Percentiles rank a stretch among this genome's conserved stretches.
Evolutionary conservation across 2,113 vertebrate genomes (phyloP).

Genomic region (Pseudopodoces humilis): DNA sequence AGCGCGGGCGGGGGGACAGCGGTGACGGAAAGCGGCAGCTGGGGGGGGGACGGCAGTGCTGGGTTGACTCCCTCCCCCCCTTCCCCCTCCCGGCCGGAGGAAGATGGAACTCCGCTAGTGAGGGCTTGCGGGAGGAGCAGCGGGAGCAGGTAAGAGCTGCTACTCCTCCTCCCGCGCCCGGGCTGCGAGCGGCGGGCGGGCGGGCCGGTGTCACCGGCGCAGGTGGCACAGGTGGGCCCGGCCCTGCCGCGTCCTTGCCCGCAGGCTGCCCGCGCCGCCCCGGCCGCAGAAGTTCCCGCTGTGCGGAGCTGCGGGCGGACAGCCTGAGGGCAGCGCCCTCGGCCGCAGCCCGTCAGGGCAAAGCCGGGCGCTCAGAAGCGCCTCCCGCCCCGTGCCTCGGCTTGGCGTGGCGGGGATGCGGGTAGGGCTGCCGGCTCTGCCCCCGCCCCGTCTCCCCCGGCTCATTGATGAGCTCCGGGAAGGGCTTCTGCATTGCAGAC

Average conservation of each 20-base stretch:
- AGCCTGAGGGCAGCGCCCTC: neutral
- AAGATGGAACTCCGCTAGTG: conserved; percentile 71
- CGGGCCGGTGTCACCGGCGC: neutral
- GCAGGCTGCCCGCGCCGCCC: neutral
- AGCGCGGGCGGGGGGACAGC: conserved; percentile 4
- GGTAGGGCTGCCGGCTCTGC: neutral
- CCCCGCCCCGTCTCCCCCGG: neutral
- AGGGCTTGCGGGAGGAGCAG: conserved; percentile 12
- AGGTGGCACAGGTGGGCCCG: neutral
- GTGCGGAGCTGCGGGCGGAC: neutral
- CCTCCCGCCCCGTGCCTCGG: neutral
- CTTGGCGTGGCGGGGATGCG: neutral
- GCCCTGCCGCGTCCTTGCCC: neutral
- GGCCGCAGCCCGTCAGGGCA: neutral
- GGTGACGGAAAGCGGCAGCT: conserved; percentile 57
- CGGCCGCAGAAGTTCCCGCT: neutral
- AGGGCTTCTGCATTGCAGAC: conserved; percentile 69
- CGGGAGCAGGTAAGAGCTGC: conserved; percentile 67
- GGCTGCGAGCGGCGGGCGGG: neutral
- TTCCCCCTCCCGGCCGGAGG: neutral
- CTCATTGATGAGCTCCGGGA: neutral
- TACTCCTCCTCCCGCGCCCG: neutral
- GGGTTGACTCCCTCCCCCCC: neutral
- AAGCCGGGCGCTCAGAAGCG: neutral
- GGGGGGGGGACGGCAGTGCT: neutral